phyloP scores from a whole-genome alignment of 2,113 vertebrate species.

The Brachypodius melanocephalos region DNA sequence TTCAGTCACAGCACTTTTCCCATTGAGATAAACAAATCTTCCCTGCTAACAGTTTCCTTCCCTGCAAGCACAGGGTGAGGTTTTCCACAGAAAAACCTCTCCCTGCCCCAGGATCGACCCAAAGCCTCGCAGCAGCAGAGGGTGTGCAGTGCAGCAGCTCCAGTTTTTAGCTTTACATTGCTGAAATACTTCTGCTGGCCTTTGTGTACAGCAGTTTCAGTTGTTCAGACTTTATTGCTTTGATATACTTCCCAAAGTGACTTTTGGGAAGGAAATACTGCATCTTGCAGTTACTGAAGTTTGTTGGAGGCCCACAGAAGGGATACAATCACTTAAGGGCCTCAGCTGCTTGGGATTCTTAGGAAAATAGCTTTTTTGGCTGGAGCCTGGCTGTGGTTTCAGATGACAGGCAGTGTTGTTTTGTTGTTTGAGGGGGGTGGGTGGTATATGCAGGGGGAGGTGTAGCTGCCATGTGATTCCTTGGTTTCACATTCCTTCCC shows the following conservation, averaged over 20 bases:
- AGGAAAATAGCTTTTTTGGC: constrained; percentile 31
- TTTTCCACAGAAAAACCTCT: neutral
- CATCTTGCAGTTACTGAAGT: constrained; percentile 34
- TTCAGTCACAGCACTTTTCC: neutral
- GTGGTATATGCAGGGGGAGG: constrained; percentile 28
- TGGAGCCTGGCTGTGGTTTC: constrained; percentile 40
- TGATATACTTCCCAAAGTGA: constrained; percentile 41
- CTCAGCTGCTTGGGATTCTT: constrained; percentile 74
- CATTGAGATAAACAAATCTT: neutral
- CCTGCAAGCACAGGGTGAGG: neutral
- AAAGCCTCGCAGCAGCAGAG: neutral
- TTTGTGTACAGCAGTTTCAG: constrained; percentile 1
- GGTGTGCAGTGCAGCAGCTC: neutral
- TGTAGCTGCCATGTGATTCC: constrained; percentile 58
- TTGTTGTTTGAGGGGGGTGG: constrained; percentile 62
- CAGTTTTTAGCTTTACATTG: neutral
- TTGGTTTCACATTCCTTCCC: constrained; percentile 53
- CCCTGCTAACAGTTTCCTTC: neutral
- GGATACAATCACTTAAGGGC: constrained; percentile 67
- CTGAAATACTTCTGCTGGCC: neutral
- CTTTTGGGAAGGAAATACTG: constrained; percentile 74
- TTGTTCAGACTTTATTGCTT: constrained; percentile 8
- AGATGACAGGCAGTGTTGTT: constrained; percentile 64
- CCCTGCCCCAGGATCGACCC: neutral
- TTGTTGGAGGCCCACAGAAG: constrained; percentile 69